Base-by-base conservation (phyloP, 2,888 invertebrate species). In the Sinhomidia bicolor region DNA sequence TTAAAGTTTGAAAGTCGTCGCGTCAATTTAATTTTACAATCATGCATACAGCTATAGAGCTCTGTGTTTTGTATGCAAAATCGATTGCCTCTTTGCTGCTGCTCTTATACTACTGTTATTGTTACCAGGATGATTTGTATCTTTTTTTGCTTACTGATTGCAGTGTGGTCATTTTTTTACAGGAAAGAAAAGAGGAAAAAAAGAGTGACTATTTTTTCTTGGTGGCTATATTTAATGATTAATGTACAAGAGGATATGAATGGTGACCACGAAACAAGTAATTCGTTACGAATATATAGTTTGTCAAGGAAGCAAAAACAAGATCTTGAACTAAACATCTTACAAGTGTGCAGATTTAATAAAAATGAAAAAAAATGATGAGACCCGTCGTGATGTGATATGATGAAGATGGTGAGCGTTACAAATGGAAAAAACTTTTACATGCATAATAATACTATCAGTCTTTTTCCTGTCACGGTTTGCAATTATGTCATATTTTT, bases 401-500 rank as follows among this genome's bases (percentile, higher is more conserved):
- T 36, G 7, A 36, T 36, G 7, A 36, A 36, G 36, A 36, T 36
- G 36, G 36, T 36, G 7, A 36, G 36, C n/a, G n/a, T n/a, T 36
- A 36, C 7, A 7, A 3, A 36, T 36, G 36, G 36, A 36, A 10
- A 60, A 5, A 20, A 3, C 4, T 47, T 47, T 7, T 7, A 54
- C 17, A 54, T 54, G 14, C 14, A 5, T n/a, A 23, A 2, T 51
- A 36, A 9, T 51, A 51, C n/a, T 12, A 51, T 51, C n/a, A n/a
- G 14, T 51, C 36, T 68, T 68, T 5, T 26, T 74, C 14, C 1
- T 76, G 76, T 51, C 51, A 76, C 17, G 76, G 26, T 54, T 51
- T 51, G 29, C 14, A 76, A 51, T 51, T 76, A 51, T 76, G 51
- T 76, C 74, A 74, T 47, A 14, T 74, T 47, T 74, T 14, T 9